Evolutionary conservation across 2,113 vertebrate genomes (phyloP).

Genomic region (Fregata magnificens): DNA sequence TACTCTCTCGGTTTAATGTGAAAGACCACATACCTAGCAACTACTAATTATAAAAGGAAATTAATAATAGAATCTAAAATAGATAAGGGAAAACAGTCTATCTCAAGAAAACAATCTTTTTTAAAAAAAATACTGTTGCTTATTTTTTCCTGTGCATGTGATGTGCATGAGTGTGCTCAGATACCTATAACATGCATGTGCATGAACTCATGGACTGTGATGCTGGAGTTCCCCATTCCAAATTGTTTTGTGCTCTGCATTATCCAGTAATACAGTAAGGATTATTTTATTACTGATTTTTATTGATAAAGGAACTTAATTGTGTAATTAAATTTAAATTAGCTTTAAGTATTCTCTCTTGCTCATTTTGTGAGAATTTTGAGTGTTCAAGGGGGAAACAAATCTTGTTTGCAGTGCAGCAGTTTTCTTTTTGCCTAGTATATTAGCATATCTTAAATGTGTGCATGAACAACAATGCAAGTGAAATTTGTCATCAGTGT

Average conservation of each 20-base stretch:
- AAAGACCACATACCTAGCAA: background rate
- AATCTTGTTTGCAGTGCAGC: background rate
- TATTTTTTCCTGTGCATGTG: constrained; percentile 61
- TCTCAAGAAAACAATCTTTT: background rate
- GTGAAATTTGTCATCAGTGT: background rate
- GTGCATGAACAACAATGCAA: constrained; percentile 34
- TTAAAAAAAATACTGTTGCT: constrained; percentile 43
- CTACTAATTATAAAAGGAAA: background rate
- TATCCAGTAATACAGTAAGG: constrained; percentile 45
- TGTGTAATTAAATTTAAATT: background rate
- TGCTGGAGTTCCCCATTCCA: constrained; percentile 51
- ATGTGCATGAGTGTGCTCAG: constrained; percentile 40
- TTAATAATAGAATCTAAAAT: background rate
- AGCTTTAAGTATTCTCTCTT: background rate
- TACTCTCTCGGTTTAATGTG: background rate
- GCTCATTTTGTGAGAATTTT: background rate
- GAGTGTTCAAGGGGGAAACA: background rate
- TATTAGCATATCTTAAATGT: background rate
- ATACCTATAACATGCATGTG: constrained; percentile 70
- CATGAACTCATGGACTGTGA: constrained; percentile 64
- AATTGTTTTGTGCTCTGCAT: constrained; percentile 61
- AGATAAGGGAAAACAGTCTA: background rate
- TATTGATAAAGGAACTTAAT: background rate
- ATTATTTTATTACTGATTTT: constrained; percentile 38
- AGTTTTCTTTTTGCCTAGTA: background rate